Evolutionary conservation across 2,797 vertebrate genomes (phyloP).

Genomic region (Neopelma chrysocephalum): DNA sequence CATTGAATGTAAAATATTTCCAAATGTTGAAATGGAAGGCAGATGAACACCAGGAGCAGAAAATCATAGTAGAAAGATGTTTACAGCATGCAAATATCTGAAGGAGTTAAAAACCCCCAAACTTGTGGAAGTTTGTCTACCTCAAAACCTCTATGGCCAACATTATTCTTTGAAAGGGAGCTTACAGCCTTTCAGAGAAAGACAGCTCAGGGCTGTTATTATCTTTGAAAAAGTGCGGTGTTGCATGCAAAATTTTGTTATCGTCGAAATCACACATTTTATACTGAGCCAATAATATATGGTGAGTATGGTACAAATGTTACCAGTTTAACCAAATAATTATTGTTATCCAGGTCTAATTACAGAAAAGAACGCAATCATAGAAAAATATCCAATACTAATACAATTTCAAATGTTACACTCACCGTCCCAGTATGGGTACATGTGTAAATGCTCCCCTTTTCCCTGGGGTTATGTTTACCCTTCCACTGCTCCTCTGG

Average conservation of each 20-base stretch:
- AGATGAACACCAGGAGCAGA: not conserved
- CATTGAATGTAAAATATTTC: not conserved
- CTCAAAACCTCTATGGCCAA: not conserved
- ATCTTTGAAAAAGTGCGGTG: not conserved
- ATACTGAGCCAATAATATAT: not conserved
- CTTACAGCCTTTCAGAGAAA: not conserved
- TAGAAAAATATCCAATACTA: not conserved
- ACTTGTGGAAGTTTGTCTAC: not conserved
- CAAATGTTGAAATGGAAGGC: not conserved
- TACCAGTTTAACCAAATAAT: not conserved
- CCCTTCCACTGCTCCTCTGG: not conserved
- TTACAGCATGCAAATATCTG: not conserved
- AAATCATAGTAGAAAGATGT: not conserved
- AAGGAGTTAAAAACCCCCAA: not conserved
- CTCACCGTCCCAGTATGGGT: not conserved
- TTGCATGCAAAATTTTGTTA: not conserved
- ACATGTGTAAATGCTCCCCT: not conserved
- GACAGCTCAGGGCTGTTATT: not conserved
- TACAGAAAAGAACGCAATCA: not conserved
- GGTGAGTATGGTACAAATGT: not conserved
- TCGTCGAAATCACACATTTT: not conserved
- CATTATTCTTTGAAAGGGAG: not conserved
- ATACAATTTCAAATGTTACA: not conserved
- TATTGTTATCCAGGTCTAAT: not conserved
- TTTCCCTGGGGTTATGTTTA: not conserved